Conservation (phyloP, 2,888 invertebrate species). For the Aricia artaxerxes region DNA sequence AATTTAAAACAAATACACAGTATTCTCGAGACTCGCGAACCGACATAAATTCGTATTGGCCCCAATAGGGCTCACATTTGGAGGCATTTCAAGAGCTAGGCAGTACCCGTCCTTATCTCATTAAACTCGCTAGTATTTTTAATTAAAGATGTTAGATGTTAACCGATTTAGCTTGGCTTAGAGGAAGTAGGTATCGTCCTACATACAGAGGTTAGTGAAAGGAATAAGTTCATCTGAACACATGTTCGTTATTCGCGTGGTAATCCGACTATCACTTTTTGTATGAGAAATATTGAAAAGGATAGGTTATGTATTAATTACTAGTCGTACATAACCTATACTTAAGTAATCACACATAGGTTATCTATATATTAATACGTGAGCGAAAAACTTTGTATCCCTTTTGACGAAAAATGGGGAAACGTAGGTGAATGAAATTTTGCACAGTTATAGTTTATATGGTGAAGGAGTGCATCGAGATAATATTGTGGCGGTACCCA, state of each 20-base stretch:
- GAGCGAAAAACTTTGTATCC: no score
- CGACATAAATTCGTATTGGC: not conserved
- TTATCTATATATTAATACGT: no score
- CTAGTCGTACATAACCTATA: no score
- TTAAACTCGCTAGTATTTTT: not conserved
- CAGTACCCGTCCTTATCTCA: not conserved
- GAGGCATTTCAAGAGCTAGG: not conserved
- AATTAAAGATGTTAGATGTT: not conserved
- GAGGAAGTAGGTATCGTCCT: not conserved
- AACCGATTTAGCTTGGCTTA: slow-evolving; percentile 6
- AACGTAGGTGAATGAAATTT: no score
- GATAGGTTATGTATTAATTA: not conserved
- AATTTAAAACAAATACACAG: not conserved
- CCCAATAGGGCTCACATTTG: not conserved
- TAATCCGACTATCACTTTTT: not conserved
- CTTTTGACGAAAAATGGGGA: no score
- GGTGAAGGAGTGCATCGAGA: no score
- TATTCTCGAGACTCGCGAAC: not conserved
- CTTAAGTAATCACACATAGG: no score
- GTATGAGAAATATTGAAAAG: not conserved
- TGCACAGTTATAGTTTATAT: no score
- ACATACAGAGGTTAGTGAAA: slow-evolving; percentile 10
- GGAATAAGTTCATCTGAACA: not conserved
- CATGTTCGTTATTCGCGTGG: not conserved
- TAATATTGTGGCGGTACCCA: no score